phyloP scores from a whole-genome alignment of 2,113 vertebrate species.

The Anhinga anhinga region DNA sequence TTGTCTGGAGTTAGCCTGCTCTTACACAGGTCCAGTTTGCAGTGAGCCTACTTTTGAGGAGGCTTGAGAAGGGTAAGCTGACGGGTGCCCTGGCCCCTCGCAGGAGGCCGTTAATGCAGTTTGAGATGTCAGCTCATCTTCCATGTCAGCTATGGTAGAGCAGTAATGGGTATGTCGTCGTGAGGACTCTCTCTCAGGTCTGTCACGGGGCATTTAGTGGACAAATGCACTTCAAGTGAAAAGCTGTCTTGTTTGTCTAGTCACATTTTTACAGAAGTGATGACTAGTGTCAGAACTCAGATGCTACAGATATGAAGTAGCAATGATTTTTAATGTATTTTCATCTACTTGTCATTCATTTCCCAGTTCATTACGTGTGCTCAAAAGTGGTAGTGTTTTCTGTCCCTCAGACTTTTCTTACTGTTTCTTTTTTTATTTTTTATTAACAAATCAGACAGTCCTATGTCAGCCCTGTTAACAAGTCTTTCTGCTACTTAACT shows the following conservation, averaged over 20 bases:
- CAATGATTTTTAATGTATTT: not conserved
- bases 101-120: not conserved
- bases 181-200: not conserved
- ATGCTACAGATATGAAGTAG: not conserved
- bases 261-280: not conserved
- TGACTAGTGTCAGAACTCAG: not conserved
- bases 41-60: not conserved
- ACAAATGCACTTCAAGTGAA: not conserved
- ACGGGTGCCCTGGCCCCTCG: no score
- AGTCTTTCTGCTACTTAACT: not conserved
- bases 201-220: not conserved
- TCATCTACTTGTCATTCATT: not conserved
- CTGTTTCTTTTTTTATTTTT: not conserved
- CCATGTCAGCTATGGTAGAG: fast-evolving
- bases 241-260: not conserved
- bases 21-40: not conserved
- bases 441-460: not conserved
- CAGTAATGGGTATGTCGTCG: not conserved
- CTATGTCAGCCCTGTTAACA: not conserved
- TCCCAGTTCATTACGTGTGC: fast-evolving
- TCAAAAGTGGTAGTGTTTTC: not conserved
- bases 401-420: not conserved
- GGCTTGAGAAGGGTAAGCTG: not conserved
- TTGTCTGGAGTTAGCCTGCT: not conserved
- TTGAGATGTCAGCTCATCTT: not conserved